Evolutionary conservation across 2,113 vertebrate genomes (phyloP).

Genomic region (Pardalotus punctatus): DNA sequence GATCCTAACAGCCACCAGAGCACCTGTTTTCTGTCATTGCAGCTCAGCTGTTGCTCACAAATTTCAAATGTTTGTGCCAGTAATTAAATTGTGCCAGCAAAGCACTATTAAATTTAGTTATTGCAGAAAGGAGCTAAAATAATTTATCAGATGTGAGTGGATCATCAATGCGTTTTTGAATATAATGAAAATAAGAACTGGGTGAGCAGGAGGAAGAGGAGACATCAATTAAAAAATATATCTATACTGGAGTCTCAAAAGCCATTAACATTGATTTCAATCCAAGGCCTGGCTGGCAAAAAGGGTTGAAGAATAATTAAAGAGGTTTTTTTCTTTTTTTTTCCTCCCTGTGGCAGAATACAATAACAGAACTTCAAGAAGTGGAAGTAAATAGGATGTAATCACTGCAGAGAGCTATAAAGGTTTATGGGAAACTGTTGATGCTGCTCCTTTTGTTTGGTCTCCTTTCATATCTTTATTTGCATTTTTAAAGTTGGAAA

Average conservation of each 20-base stretch:
- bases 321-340: neutral
- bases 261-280: conserved; percentile 61
- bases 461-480: neutral
- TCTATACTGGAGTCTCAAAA: conserved; percentile 45
- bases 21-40: conserved; percentile 29
- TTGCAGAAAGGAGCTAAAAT: conserved; percentile 67
- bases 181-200: conserved; percentile 57
- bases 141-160: conserved; percentile 52
- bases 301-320: conserved; percentile 12
- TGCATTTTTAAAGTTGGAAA: neutral
- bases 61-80: conserved; percentile 51
- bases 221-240: conserved; percentile 66
- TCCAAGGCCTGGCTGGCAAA: conserved; percentile 31
- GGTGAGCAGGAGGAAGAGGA: conserved; percentile 30
- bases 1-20: neutral
- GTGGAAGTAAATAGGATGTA: neutral
- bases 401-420: neutral
- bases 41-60: conserved; percentile 33
- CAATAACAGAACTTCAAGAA: neutral
- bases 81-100: conserved; percentile 57
- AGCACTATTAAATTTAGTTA: conserved; percentile 56
- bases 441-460: neutral
- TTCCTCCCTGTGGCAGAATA: neutral
- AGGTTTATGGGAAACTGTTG: neutral
- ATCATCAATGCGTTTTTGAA: conserved; percentile 42